These are phyloP conservation scores for Thelaira solivaga DNA, from an alignment of 2,888 invertebrate species.

Conservation along the genomic window DNA sequence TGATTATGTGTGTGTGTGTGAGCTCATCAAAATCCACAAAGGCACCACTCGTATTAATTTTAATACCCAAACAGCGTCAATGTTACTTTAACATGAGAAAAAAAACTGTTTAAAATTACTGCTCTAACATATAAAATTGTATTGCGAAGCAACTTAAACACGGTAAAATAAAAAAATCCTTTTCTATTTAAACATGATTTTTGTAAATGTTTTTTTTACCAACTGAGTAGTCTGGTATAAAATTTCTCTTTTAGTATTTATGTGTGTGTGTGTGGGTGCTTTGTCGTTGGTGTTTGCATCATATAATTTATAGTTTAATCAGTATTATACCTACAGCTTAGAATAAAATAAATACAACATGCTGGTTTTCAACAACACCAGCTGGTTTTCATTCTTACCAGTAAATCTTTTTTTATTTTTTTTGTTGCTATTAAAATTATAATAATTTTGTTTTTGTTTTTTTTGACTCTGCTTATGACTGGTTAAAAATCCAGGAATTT, in stretches of 20 bases:
- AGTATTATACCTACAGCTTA: conserved; percentile 20
- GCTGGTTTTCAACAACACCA: conserved; percentile 13
- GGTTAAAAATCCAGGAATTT: not conserved
- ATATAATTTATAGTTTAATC: conserved; percentile 40
- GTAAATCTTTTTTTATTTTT: not conserved
- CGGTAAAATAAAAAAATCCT: conserved; percentile 9
- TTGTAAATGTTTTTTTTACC: not conserved
- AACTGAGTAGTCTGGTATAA: not conserved
- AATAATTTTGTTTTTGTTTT: not conserved
- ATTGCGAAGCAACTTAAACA: not conserved
- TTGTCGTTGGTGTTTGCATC: not conserved
- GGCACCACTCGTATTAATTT: too few species aligned
- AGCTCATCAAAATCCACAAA: too few species aligned
- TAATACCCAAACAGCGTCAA: too few species aligned
- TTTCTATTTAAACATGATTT: conserved; percentile 10
- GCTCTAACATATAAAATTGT: not conserved
- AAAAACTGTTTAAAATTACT: too few species aligned
- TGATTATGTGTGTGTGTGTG: too few species aligned
- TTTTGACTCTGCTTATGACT: not conserved
- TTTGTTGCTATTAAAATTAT: not conserved
- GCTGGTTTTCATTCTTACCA: conserved; percentile 9
- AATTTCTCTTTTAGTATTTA: too few species aligned
- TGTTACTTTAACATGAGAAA: too few species aligned
- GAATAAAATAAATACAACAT: conserved; percentile 1
- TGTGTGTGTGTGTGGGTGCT: not conserved